These are phyloP conservation scores for roundworm (Caenorhabditis elegans) DNA, from an alignment of 1,140 invertebrate genomes.

Conservation along the genomic window WBcel235 BX284605.5:3707001-3707500, in stretches of 20 bases:
- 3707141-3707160: too few species aligned
- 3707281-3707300: background rate
- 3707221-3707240: background rate
- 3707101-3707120: too few species aligned
- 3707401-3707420: background rate
- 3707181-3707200: background rate
- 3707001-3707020: conserved; percentile 83
- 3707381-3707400: too few species aligned
- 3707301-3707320: background rate
- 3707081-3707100: background rate
- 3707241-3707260: background rate
- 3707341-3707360: background rate
- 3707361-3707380: too few species aligned
- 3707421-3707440: too few species aligned
- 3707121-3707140: too few species aligned
- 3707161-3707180: background rate
- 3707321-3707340: background rate
- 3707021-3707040: conserved; percentile 54
- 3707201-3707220: background rate
- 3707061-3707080: background rate
- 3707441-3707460: too few species aligned
- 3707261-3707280: conserved; percentile 24
- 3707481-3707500: too few species aligned
- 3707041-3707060: background rate
- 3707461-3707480: too few species aligned